These are phyloP conservation scores for Mus caroli DNA, from an alignment of 2,797 vertebrate species.

Conservation along the genomic window DNA sequence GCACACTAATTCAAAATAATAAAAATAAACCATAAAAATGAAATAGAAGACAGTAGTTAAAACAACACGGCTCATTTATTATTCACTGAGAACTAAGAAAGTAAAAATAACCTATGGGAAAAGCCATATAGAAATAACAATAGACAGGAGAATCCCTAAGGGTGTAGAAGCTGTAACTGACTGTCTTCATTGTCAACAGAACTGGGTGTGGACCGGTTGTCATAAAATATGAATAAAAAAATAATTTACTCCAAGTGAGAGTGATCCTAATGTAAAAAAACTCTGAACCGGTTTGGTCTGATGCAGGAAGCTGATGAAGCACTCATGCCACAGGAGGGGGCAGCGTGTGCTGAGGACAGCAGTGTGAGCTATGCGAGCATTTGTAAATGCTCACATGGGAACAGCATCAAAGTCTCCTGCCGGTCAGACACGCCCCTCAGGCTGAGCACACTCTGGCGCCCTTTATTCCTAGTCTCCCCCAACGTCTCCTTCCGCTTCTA, in stretches of 20 bases:
- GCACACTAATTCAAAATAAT: not conserved
- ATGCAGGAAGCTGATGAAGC: not conserved
- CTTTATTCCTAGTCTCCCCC: not conserved
- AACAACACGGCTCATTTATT: not conserved
- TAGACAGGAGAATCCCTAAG: not conserved
- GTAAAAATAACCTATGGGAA: not conserved
- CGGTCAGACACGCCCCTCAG: not conserved
- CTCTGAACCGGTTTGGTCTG: not conserved
- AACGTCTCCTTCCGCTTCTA: not conserved
- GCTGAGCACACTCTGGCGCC: not conserved
- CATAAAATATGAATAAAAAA: slow-evolving; percentile 41
- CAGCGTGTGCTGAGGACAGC: not conserved
- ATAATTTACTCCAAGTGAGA: not conserved
- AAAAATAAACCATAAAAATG: not conserved
- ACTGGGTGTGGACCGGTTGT: not conserved
- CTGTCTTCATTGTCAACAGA: not conserved
- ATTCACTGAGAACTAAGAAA: not conserved
- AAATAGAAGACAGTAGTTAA: not conserved
- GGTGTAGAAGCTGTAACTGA: not conserved
- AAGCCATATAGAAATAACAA: not conserved
- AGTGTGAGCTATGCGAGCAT: not conserved
- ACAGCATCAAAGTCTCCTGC: slow-evolving; percentile 17
- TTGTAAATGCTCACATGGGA: not conserved
- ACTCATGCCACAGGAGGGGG: not conserved
- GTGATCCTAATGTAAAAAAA: slow-evolving; percentile 35